A percentile compares a stretch with the other conserved stretches of the same genome.
phyloP scores from a whole-genome alignment of 2,888 invertebrate genomes.

The Drosophila anomalata region DNA sequence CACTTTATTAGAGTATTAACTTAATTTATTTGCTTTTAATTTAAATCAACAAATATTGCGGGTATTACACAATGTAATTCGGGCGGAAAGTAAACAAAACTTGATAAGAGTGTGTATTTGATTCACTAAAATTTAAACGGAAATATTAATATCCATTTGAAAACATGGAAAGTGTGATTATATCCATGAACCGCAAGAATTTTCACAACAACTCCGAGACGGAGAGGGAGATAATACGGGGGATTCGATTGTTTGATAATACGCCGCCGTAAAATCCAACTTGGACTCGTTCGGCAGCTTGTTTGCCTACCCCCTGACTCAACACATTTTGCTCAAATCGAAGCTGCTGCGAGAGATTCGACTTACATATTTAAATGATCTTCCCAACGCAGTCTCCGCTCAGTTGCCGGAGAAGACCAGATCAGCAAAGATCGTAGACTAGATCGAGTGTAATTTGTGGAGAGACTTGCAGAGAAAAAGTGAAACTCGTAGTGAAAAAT shows the following conservation, averaged over 20 bases:
- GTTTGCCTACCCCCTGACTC: slow-evolving; percentile 7
- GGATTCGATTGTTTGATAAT: slow-evolving; percentile 17
- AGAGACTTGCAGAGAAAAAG: slow-evolving; percentile 22
- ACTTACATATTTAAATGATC: slow-evolving; percentile 64
- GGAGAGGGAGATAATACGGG: not conserved
- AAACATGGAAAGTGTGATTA: not conserved
- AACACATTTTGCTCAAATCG: slow-evolving; percentile 7
- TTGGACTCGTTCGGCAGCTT: slow-evolving; percentile 20
- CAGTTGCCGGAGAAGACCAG: slow-evolving; percentile 43
- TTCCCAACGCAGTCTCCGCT: slow-evolving; percentile 39
- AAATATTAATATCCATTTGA: not conserved
- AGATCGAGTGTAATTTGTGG: slow-evolving; percentile 2
- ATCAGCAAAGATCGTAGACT: slow-evolving; percentile 17
- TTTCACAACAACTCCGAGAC: not conserved
- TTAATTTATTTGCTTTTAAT: not conserved
- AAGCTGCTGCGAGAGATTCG: slow-evolving; percentile 18
- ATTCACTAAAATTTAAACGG: not conserved
- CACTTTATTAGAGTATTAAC: not conserved
- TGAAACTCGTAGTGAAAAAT: slow-evolving; percentile 54
- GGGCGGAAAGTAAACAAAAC: not conserved
- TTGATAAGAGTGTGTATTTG: not conserved
- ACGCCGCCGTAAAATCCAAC: not conserved
- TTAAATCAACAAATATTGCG: not conserved
- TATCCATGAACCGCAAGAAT: not conserved
- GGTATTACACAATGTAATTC: not conserved